A percentile compares a stretch with the other conserved stretches of the same genome.
Evolutionary conservation across 1,140 invertebrate species (phyloP).

Genomic region (Zaprionus ornatus): DNA sequence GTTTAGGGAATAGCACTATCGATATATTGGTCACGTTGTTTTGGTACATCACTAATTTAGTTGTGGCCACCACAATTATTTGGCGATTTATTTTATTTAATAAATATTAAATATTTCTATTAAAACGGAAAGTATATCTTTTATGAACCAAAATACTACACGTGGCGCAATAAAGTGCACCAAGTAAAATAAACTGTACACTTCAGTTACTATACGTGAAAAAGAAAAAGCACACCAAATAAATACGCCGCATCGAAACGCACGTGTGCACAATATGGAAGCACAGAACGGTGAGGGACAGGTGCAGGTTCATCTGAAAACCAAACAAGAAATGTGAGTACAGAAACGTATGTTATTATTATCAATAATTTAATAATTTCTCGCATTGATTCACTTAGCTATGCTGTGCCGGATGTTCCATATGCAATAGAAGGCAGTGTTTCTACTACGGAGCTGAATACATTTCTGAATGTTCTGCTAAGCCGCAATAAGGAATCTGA

Average conservation of each 20-base stretch:
- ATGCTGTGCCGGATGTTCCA: constrained; percentile 93
- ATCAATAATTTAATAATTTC: not conserved
- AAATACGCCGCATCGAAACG: constrained; percentile 23
- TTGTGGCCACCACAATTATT: constrained; percentile 34
- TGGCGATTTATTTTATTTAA: constrained; percentile 16
- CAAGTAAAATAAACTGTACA: not conserved
- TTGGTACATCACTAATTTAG: constrained; percentile 24
- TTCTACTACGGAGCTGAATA: constrained; percentile 89
- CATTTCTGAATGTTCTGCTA: constrained; percentile 91
- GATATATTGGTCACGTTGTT: not conserved
- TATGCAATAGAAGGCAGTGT: constrained; percentile 91
- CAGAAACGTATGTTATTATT: not conserved
- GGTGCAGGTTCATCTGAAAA: constrained; percentile 90
- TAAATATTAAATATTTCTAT: constrained; percentile 13
- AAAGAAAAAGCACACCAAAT: not conserved
- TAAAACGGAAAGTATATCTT: not conserved
- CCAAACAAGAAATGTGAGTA: constrained; percentile 92
- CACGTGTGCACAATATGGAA: constrained; percentile 67
- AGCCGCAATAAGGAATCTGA: constrained; percentile 76
- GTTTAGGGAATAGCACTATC: not conserved
- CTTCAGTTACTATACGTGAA: not conserved
- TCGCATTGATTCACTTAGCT: constrained; percentile 85
- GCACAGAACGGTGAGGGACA: constrained; percentile 84
- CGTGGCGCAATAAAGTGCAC: not conserved
- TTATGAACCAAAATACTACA: not conserved